Percentiles rank a stretch among this genome's conserved stretches.
These are phyloP conservation scores for Merodon equestris DNA, from an alignment of 2,888 invertebrate species.

Conservation along the genomic window DNA sequence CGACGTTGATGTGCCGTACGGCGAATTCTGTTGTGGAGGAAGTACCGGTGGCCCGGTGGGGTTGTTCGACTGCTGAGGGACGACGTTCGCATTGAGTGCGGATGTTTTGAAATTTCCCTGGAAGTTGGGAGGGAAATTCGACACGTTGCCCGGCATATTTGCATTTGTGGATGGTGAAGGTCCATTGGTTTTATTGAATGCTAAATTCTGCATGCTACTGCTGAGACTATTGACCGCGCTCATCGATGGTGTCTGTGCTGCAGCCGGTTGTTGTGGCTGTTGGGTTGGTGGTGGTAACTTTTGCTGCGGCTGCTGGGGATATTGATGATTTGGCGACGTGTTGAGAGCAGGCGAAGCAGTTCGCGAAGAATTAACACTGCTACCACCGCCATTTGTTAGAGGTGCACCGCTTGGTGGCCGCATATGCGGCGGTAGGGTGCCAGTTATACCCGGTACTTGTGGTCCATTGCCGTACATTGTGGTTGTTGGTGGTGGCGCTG, in stretches of 20 bases:
- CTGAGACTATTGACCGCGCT: constrained; percentile 57
- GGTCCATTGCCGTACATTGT: constrained; percentile 45
- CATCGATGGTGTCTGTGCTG: constrained; percentile 31
- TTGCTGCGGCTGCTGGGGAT: constrained; percentile 19
- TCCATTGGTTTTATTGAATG: constrained; percentile 43
- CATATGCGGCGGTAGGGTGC: constrained; percentile 72
- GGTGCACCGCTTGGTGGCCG: constrained; percentile 70
- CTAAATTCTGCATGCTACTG: constrained; percentile 70
- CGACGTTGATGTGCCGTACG: constrained; percentile 65
- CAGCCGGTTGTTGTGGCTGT: constrained; percentile 4
- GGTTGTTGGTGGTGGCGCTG: constrained; percentile 28
- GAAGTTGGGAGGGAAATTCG: constrained; percentile 58
- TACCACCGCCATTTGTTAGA: constrained; percentile 72
- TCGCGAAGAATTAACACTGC: constrained; percentile 77
- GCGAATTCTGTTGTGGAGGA: constrained; percentile 8
- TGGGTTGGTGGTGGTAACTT: too few relatives aligned
- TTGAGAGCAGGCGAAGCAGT: constrained; percentile 76
- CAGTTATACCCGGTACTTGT: constrained; percentile 60
- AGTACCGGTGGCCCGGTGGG: constrained; percentile 28
- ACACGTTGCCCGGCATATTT: constrained; percentile 49
- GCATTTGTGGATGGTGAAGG: constrained; percentile 47
- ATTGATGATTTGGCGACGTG: constrained; percentile 60
- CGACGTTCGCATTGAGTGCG: constrained; percentile 68
- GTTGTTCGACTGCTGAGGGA: constrained; percentile 33
- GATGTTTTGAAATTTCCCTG: constrained; percentile 71